These are phyloP conservation scores for Galeopsomyia nigrocyanea DNA, from an alignment of 2,888 invertebrate genomes.

Conservation along the genomic window DNA sequence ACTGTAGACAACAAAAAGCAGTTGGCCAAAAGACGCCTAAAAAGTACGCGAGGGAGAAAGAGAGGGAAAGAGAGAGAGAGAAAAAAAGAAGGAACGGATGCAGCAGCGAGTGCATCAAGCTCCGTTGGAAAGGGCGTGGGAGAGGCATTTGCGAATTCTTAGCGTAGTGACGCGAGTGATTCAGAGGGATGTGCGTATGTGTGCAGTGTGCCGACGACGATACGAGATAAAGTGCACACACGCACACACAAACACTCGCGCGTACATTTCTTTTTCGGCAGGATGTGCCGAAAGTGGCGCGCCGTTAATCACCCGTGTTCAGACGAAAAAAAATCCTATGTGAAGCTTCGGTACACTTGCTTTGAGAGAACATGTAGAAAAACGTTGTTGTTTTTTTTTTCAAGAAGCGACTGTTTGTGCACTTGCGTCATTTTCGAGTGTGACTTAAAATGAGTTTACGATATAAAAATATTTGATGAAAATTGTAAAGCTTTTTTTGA, in stretches of 20 bases:
- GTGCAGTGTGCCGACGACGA: too few species aligned
- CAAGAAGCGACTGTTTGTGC: too few species aligned
- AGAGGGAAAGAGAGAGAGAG: too few species aligned
- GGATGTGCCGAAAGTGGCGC: slow-evolving; percentile 22
- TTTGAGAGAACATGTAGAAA: too few species aligned
- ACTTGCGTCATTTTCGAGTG: too few species aligned
- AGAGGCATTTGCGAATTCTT: slow-evolving; percentile 65
- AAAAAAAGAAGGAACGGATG: slow-evolving; percentile 24
- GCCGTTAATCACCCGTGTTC: slow-evolving; percentile 41
- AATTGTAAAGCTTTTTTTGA: too few species aligned
- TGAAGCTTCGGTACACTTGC: slow-evolving; percentile 49
- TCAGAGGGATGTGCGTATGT: slow-evolving; percentile 50
- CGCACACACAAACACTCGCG: background rate
- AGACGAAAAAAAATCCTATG: slow-evolving; percentile 38
- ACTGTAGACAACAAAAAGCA: background rate
- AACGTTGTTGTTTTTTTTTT: too few species aligned
- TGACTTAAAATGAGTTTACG: too few species aligned
- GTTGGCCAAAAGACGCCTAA: background rate
- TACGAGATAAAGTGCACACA: slow-evolving; percentile 13
- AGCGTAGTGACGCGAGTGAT: slow-evolving; percentile 57
- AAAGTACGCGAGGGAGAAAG: background rate
- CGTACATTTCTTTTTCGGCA: slow-evolving; percentile 14
- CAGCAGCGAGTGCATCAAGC: slow-evolving; percentile 35
- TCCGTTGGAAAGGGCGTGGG: slow-evolving; percentile 59
- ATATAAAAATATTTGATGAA: too few species aligned